Base-by-base conservation (phyloP, 1,140 invertebrate species). In the Neuroterus valhalla region DNA sequence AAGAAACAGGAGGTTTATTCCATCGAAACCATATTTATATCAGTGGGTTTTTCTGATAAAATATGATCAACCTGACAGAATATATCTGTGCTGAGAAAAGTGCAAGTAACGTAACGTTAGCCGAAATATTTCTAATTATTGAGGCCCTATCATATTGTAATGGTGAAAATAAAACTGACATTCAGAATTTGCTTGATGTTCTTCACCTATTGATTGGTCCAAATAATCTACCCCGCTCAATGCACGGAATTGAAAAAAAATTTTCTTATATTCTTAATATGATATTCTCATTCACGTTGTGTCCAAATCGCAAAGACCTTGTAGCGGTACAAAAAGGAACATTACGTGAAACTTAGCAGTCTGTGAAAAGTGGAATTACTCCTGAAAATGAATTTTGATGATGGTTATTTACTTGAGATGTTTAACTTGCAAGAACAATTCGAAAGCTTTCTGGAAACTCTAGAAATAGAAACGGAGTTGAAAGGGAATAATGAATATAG, bases 171-270 rank as follows among this genome's bases (percentile, higher is more conserved):
- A 48, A 48, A 48, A 17, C 19, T 48, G 15, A 17, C 19, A 17
- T 48, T 17, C 46, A 48, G 19, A 48, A 48, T 48, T 48, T 48
- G 46, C 46, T 48, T 48, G 6, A 48, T 48, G 46, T 48, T 15
- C n/a, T 48, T 2, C 46, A 48, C 19, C 5, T 48, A 48, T 17
- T 48, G n/a, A 48, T 48, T 48, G 46, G 10, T 14, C 46, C 46
- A 48, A 48, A 48, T 17, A 17, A 15, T 48, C n/a, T 48, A 48
- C 46, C 46, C 10, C 5, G 15, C 8, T 17, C 6, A 48, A 17
- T 48, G 19, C 19, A 17, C 19, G 19, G 19, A 48, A 5, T n/a
- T 48, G 19, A 48, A 48, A 14, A 48, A 48, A 48, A 3, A 17
- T 48, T 48, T 48, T 17, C 46, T 48, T 48, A 15, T 3, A 6